These are phyloP conservation scores for Elegia similella DNA, from an alignment of 2,888 invertebrate species.

Conservation along the genomic window DNA sequence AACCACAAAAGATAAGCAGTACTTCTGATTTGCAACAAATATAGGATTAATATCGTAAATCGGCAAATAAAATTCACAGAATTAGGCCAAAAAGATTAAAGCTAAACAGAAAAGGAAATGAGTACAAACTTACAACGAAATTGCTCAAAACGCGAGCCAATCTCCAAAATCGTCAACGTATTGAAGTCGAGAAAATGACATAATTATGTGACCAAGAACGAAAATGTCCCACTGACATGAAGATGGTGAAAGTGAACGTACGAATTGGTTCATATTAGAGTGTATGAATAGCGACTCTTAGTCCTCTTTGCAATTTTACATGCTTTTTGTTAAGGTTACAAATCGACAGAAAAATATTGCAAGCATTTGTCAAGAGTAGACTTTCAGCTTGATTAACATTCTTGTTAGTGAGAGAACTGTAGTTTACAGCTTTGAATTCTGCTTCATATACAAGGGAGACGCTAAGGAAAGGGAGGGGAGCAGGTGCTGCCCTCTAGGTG, in stretches of 20 bases:
- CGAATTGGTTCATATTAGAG: neutral
- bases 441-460: too few species aligned
- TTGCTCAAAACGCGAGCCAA: slow-evolving; percentile 12
- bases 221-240: slow-evolving; percentile 37
- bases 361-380: neutral
- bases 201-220: slow-evolving; percentile 32
- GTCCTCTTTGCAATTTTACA: neutral
- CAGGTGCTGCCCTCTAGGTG: too few species aligned
- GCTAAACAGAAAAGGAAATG: slow-evolving; percentile 1
- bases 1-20: too few species aligned
- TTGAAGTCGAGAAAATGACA: slow-evolving; percentile 31
- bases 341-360: neutral
- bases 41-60: neutral
- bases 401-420: too few species aligned
- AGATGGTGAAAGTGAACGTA: slow-evolving; percentile 35
- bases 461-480: too few species aligned
- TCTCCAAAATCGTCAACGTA: slow-evolving; percentile 17
- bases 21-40: neutral
- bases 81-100: neutral
- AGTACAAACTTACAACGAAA: slow-evolving; percentile 6
- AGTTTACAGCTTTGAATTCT: too few species aligned
- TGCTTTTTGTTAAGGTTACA: neutral
- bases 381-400: neutral
- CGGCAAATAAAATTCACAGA: neutral
- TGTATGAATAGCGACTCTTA: neutral